phyloP scores from a whole-genome alignment of 1,140 invertebrate genomes.

The Diorhabda carinulata region DNA sequence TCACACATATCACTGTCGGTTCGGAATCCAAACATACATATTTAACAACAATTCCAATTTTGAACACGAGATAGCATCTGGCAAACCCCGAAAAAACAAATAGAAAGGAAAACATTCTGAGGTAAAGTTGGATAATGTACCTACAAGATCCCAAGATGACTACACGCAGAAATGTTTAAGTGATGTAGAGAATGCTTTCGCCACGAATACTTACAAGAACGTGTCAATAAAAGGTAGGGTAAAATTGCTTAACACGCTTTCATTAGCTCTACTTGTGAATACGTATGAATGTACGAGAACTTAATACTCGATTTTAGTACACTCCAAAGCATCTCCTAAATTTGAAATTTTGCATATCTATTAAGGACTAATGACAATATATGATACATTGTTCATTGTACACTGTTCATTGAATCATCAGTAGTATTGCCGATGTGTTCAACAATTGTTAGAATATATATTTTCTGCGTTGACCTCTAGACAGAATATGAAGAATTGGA shows the following conservation, averaged over 20 bases:
- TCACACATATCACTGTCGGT: not conserved
- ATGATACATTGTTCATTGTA: not conserved
- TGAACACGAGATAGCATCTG: not conserved
- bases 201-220: not conserved
- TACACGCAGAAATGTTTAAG: conserved; percentile 2
- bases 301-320: too few species aligned
- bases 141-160: not conserved
- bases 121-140: not conserved
- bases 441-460: too few species aligned
- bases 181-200: not conserved
- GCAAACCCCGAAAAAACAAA: not conserved
- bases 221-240: not conserved
- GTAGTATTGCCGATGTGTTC: too few species aligned
- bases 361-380: too few species aligned
- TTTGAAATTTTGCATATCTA: too few species aligned
- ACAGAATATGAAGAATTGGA: too few species aligned
- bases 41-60: conserved; percentile 3
- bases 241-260: too few species aligned
- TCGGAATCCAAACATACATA: not conserved
- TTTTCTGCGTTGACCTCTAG: too few species aligned
- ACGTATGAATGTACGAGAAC: too few species aligned
- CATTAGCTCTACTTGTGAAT: too few species aligned
- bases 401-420: not conserved
- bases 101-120: not conserved
- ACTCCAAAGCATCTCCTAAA: too few species aligned